Evolutionary conservation across 2,113 vertebrate genomes (phyloP).

Genomic region (Xiphorhynchus elegans): DNA sequence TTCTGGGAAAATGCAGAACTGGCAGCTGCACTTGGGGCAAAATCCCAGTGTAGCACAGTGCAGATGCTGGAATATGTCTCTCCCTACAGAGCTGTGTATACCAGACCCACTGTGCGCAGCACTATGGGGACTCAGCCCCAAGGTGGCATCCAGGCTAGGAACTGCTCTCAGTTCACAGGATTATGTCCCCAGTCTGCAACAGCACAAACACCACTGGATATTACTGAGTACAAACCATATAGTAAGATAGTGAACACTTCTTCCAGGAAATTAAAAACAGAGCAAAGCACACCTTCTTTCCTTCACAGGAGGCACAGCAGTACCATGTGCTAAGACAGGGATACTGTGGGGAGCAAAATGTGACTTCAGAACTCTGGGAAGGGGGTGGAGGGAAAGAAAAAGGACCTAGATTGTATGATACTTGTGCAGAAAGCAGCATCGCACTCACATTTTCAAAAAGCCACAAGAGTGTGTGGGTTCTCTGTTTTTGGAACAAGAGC

Average conservation of each 20-base stretch:
- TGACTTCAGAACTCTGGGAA: not conserved
- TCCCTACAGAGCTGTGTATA: rapidly evolving
- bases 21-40: not conserved
- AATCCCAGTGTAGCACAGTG: not conserved
- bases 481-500: slow-evolving; percentile 56
- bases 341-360: not conserved
- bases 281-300: not conserved
- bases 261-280: not conserved
- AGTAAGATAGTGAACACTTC: not conserved
- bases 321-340: rapidly evolving
- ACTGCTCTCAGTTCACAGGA: not conserved
- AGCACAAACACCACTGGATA: not conserved
- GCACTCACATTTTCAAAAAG: slow-evolving; percentile 38
- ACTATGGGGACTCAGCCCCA: not conserved
- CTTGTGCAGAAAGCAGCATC: not conserved
- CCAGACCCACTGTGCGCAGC: not conserved
- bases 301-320: not conserved
- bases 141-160: not conserved
- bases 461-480: slow-evolving; percentile 3
- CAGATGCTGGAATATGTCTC: not conserved
- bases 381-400: not conserved
- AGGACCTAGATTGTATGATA: not conserved
- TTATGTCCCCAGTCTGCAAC: not conserved
- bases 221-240: not conserved
- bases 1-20: not conserved